Percentiles rank a stretch among this genome's conserved stretches.
Evolutionary conservation across 2,888 invertebrate species (phyloP).

Genomic region (Lepidocyrtoides sp.): DNA sequence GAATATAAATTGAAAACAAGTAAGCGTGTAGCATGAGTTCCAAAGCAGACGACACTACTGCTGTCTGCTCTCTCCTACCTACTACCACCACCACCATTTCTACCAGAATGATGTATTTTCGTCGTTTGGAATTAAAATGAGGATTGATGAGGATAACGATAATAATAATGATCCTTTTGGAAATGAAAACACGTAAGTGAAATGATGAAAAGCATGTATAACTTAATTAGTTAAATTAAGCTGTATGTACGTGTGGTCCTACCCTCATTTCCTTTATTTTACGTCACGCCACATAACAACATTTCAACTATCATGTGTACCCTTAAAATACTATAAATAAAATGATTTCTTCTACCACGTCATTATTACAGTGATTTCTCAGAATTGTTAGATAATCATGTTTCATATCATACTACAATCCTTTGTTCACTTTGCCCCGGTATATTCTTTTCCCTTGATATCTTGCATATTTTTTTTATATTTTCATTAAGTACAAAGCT

Average conservation of each 20-base stretch:
- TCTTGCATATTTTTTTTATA: no score
- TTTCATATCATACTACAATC: neutral
- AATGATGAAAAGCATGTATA: slow-evolving; percentile 32
- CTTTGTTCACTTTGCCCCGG: neutral
- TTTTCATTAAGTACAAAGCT: no score
- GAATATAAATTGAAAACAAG: slow-evolving; percentile 42
- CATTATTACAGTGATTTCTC: neutral
- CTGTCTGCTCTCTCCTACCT: neutral
- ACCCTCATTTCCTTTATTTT: neutral
- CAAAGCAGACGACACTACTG: neutral
- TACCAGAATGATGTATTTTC: slow-evolving; percentile 10
- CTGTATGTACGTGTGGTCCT: slow-evolving; percentile 5
- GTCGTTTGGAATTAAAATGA: slow-evolving; percentile 46
- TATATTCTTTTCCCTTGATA: no score
- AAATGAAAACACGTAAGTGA: slow-evolving; percentile 1
- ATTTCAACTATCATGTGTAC: neutral
- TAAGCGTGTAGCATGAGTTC: neutral
- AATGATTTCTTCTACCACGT: neutral
- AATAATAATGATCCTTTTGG: slow-evolving; percentile 39
- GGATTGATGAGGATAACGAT: slow-evolving; percentile 50
- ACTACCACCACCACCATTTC: neutral
- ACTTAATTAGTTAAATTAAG: slow-evolving; percentile 43
- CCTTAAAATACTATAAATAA: no score
- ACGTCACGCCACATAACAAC: neutral
- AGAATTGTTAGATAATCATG: neutral